These are phyloP conservation scores for Phylloscopus collybita DNA, from an alignment of 2,797 vertebrate species.

Conservation along the genomic window DNA sequence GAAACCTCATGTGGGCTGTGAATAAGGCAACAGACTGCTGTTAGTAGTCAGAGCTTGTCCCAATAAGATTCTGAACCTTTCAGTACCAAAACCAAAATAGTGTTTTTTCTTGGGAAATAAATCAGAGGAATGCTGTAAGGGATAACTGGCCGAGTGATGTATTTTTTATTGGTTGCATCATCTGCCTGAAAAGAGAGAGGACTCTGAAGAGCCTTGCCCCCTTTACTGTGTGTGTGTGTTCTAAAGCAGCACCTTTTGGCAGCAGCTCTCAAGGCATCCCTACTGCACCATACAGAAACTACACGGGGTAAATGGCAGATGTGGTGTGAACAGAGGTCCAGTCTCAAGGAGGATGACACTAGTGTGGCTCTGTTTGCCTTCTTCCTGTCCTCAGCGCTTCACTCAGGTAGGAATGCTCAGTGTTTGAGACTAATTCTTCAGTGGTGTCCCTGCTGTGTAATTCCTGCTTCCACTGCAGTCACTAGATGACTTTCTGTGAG, in stretches of 20 bases:
- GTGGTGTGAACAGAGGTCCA: not conserved
- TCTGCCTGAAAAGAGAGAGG: not conserved
- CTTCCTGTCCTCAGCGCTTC: not conserved
- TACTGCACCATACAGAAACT: too few relatives aligned
- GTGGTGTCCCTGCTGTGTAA: accelerated
- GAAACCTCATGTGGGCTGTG: not conserved
- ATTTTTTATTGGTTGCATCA: not conserved
- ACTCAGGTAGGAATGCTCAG: not conserved
- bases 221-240: accelerated
- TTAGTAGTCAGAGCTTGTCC: not conserved
- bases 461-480: not conserved
- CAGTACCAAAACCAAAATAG: not conserved
- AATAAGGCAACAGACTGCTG: not conserved
- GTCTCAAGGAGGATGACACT: not conserved
- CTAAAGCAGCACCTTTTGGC: not conserved
- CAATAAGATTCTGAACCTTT: not conserved
- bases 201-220: not conserved
- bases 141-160: accelerated
- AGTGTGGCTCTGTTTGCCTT: not conserved
- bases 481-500: not conserved
- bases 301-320: not conserved
- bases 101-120: not conserved
- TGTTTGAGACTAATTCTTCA: not conserved
- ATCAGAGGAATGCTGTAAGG: not conserved
- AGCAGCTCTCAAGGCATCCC: not conserved